Conservation (phyloP, 2,797 vertebrate species). For the Tarsius wallacei region DNA sequence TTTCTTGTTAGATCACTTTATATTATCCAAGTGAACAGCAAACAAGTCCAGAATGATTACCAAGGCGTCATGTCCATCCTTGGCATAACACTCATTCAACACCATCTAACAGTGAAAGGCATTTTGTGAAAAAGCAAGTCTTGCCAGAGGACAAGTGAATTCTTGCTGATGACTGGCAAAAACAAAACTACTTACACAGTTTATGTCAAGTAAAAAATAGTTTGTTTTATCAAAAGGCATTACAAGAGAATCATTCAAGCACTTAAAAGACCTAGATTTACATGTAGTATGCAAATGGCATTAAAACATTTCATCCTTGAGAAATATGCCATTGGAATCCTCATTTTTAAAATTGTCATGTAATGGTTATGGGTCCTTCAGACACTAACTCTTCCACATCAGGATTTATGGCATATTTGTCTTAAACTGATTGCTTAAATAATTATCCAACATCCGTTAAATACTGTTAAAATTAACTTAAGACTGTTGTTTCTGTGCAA, state of each 20-base stretch:
- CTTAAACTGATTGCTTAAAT: slow-evolving; percentile 33
- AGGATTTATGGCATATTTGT: slow-evolving; percentile 16
- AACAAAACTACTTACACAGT: not conserved
- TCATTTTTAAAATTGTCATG: not conserved
- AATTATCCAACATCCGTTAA: not conserved
- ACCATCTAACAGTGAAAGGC: not conserved
- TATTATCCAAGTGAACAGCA: not conserved
- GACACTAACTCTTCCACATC: not conserved
- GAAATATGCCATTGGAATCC: not conserved
- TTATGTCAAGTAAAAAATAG: not conserved
- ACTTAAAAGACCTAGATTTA: not conserved
- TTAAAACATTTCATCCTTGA: not conserved
- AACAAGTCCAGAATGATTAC: not conserved
- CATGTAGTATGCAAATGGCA: not conserved
- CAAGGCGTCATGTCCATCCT: not conserved
- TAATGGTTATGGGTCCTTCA: not conserved
- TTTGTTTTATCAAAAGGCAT: not conserved
- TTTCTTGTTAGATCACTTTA: not conserved
- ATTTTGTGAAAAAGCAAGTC: slow-evolving; percentile 21
- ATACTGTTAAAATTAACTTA: slow-evolving; percentile 66
- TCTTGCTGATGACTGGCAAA: not conserved
- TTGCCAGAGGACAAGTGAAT: not conserved
- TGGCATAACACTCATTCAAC: not conserved
- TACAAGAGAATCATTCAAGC: not conserved
- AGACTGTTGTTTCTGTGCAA: slow-evolving; percentile 14